phyloP scores from a whole-genome alignment of 2,113 vertebrate genomes.

The Ibidorhyncha struthersii region DNA sequence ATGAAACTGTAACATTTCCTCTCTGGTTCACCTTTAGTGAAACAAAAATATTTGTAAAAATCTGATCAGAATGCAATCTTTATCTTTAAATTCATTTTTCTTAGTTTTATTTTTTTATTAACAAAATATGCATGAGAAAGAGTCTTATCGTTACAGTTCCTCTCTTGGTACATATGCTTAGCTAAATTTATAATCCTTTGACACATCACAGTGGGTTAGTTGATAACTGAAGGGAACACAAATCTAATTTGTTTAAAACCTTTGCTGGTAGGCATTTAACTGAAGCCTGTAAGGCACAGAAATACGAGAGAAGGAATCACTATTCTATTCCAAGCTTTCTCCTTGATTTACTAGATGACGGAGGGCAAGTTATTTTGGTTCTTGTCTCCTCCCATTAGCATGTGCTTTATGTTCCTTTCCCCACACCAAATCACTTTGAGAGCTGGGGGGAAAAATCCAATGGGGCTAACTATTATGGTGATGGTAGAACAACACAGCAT shows the following conservation, averaged over 20 bases:
- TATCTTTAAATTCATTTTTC: background rate
- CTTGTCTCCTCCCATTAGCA: background rate
- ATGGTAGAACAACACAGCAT: background rate
- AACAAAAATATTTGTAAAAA: background rate
- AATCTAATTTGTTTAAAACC: constrained; percentile 6
- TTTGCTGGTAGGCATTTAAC: background rate
- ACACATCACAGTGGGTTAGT: background rate
- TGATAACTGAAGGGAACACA: background rate
- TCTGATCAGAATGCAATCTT: background rate
- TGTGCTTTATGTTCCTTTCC: background rate
- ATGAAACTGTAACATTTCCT: background rate
- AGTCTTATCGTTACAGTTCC: background rate
- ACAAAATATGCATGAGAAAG: background rate
- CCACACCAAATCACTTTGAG: background rate
- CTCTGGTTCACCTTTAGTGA: background rate
- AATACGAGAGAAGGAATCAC: background rate
- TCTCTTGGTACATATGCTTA: background rate
- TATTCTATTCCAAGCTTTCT: background rate
- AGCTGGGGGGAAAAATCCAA: background rate
- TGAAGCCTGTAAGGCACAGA: background rate
- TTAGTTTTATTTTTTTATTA: background rate
- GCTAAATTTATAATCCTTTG: background rate
- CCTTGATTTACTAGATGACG: background rate
- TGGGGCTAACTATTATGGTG: background rate
- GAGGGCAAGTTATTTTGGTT: constrained; percentile 13